These are phyloP conservation scores for Oryzias curvinotus DNA, from an alignment of 2,113 vertebrate genomes.

Conservation along the genomic window DNA sequence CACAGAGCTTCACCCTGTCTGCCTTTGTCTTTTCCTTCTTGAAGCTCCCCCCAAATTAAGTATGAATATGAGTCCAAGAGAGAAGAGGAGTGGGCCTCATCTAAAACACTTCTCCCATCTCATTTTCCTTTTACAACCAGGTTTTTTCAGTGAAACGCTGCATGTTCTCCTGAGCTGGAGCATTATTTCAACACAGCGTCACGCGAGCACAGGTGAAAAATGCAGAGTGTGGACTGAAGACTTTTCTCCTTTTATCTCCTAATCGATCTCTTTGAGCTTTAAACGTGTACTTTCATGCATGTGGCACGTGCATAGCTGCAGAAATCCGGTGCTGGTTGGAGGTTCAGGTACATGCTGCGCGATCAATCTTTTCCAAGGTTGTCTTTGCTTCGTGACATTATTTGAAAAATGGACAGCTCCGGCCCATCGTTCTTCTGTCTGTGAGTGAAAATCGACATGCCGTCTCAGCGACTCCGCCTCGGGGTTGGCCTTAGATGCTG, in stretches of 20 bases:
- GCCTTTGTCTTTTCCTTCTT: too few species aligned
- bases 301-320: not conserved
- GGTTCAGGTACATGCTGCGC: too few species aligned
- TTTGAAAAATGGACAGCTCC: constrained; percentile 17
- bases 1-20: too few species aligned
- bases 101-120: constrained; percentile 25
- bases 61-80: too few species aligned
- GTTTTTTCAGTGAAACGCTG: too few species aligned
- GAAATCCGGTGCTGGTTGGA: not conserved
- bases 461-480: constrained; percentile 31
- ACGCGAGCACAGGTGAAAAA: too few species aligned
- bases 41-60: too few species aligned
- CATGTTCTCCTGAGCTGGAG: too few species aligned
- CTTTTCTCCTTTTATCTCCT: too few species aligned
- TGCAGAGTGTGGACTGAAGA: too few species aligned
- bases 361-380: not conserved
- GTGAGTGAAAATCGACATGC: constrained; percentile 50
- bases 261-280: too few species aligned
- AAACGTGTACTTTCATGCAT: not conserved
- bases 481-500: constrained; percentile 12
- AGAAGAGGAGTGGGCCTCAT: constrained; percentile 7
- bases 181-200: too few species aligned
- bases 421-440: constrained; percentile 33
- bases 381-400: constrained; percentile 25
- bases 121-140: constrained; percentile 2